Evolutionary conservation across 2,888 invertebrate genomes (phyloP).

Genomic region (Muschampia plurimacula): DNA sequence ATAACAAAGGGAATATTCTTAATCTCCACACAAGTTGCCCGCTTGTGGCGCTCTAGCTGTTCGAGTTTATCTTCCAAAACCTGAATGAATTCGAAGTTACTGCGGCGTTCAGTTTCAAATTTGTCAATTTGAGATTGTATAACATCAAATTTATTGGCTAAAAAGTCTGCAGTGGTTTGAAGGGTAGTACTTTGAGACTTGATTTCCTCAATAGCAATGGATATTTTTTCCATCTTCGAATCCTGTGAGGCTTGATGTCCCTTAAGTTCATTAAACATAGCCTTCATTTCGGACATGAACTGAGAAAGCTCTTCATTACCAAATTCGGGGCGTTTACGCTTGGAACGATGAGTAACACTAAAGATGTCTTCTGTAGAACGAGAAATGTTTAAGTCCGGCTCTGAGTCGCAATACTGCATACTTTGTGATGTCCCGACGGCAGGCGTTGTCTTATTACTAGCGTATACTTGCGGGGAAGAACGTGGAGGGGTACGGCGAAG

Average conservation of each 20-base stretch:
- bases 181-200: background rate
- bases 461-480: background rate
- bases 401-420: background rate
- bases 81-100: background rate
- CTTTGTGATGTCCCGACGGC: background rate
- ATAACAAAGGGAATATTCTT: background rate
- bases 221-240: background rate
- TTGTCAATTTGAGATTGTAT: background rate
- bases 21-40: background rate
- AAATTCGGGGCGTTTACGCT: background rate
- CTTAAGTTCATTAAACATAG: background rate
- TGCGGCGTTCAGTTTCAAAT: background rate
- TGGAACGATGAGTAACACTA: background rate
- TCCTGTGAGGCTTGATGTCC: background rate
- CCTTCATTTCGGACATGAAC: slow-evolving; percentile 3
- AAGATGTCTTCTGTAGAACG: background rate
- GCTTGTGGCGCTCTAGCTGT: background rate
- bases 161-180: background rate
- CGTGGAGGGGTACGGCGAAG: background rate
- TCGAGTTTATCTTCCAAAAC: background rate
- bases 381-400: background rate
- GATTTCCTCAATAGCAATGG: background rate
- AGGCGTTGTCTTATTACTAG: background rate
- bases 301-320: background rate
- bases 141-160: background rate